These are phyloP conservation scores for Hofmannophila pseudospretella DNA, from an alignment of 2,888 invertebrate genomes.

Conservation along the genomic window DNA sequence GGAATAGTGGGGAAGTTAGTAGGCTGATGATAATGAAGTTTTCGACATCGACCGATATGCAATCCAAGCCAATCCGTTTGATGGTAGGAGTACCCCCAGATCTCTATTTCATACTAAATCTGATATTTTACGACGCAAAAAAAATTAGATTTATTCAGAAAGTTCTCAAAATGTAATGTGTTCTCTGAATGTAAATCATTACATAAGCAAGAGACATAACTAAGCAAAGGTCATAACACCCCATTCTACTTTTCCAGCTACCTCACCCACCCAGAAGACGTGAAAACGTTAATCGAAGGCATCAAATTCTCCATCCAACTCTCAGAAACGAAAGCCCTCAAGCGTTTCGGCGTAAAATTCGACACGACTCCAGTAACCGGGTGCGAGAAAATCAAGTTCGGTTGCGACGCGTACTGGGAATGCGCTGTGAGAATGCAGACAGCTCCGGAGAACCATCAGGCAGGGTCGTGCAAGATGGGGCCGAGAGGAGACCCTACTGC, in stretches of 20 bases:
- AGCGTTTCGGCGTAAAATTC: conserved; percentile 83
- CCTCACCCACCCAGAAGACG: conserved; percentile 87
- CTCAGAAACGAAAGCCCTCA: conserved; percentile 80
- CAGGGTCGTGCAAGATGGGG: conserved; percentile 90
- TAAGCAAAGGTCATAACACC: too few species aligned
- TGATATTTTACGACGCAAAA: too few species aligned
- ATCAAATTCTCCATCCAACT: conserved; percentile 87
- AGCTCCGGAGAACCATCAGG: conserved; percentile 90
- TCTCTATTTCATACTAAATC: too few species aligned
- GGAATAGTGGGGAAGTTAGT: too few species aligned
- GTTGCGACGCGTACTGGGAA: conserved; percentile 86
- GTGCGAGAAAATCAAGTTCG: conserved; percentile 86
- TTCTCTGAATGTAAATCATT: too few species aligned
- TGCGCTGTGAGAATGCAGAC: conserved; percentile 87
- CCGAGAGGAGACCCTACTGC: conserved; percentile 83
- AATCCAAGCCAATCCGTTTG: too few species aligned
- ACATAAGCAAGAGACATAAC: too few species aligned
- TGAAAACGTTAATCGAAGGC: conserved; percentile 88
- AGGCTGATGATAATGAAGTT: too few species aligned
- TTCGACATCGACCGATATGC: too few species aligned
- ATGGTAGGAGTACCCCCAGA: too few species aligned
- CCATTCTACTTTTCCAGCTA: conserved; percentile 60
- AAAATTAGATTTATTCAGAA: too few species aligned
- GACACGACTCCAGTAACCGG: conserved; percentile 85
- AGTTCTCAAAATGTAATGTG: too few species aligned